Evolutionary conservation across 2,113 vertebrate genomes (phyloP).

Genomic region (Cariama cristata): DNA sequence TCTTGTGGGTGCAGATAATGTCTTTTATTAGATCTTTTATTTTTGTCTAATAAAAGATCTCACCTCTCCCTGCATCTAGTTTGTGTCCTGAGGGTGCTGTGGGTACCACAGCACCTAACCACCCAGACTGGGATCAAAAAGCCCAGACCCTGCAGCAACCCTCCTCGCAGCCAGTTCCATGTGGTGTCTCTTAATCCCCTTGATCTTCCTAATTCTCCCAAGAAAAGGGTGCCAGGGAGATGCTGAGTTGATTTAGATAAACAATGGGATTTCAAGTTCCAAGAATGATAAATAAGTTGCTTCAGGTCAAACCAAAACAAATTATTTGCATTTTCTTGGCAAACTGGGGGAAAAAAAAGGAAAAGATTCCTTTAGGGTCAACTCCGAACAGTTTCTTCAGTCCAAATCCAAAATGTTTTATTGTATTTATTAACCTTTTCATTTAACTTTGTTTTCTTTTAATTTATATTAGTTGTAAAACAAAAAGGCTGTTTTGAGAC

Average conservation of each 20-base stretch:
- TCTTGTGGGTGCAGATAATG: not conserved
- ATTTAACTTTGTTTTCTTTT: conserved; percentile 30
- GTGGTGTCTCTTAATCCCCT: conserved; percentile 5
- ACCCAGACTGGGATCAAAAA: not conserved
- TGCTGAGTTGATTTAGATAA: conserved; percentile 14
- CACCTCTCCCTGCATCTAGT: not conserved
- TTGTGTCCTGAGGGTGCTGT: not conserved
- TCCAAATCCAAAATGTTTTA: not conserved
- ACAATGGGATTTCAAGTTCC: not conserved
- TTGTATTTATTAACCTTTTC: conserved; percentile 46
- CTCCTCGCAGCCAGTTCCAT: not conserved
- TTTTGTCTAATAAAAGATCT: not conserved
- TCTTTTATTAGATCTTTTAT: not conserved
- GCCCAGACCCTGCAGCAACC: not conserved
- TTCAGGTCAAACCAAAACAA: conserved; percentile 39
- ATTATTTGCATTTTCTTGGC: conserved; percentile 31
- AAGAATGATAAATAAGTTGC: conserved; percentile 47
- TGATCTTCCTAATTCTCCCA: conserved; percentile 20
- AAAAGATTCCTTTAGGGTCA: not conserved
- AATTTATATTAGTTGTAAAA: conserved; percentile 6
- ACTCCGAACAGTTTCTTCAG: not conserved
- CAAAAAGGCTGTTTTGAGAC: conserved; percentile 13
- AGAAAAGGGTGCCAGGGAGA: conserved; percentile 3
- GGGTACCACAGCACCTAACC: not conserved
- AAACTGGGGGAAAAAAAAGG: not conserved